Percentiles rank a stretch among this genome's conserved stretches.
phyloP scores from a whole-genome alignment of 2,797 vertebrate species.

The Diplodus sargus region DNA sequence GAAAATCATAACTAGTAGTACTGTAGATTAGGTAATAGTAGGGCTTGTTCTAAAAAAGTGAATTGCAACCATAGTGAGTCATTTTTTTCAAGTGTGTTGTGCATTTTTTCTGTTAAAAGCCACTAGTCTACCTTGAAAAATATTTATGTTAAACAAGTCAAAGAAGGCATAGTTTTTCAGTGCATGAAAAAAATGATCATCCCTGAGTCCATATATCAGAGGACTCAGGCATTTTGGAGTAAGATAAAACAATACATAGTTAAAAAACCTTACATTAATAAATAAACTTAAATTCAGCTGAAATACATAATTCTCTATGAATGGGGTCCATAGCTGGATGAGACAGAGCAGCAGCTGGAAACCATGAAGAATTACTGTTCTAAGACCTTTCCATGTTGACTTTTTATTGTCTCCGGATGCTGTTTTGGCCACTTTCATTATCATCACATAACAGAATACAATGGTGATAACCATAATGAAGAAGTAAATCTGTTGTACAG shows the following conservation, averaged over 20 bases:
- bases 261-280: background rate
- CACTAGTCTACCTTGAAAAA: constrained; percentile 25
- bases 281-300: background rate
- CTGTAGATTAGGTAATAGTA: no score
- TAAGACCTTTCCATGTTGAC: constrained; percentile 33
- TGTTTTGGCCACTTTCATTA: constrained; percentile 61
- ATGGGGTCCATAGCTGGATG: background rate
- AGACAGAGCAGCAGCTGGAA: constrained; percentile 21
- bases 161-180: background rate
- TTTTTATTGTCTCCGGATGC: constrained; percentile 62
- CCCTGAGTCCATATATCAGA: constrained; percentile 8
- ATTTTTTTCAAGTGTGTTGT: no score
- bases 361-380: constrained; percentile 10
- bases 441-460: constrained; percentile 64
- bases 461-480: constrained; percentile 24
- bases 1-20: no score
- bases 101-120: no score
- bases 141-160: constrained; percentile 36
- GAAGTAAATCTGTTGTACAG: no score
- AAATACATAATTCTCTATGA: background rate
- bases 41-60: no score
- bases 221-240: constrained; percentile 1
- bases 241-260: background rate
- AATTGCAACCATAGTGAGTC: no score
- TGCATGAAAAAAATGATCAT: background rate